Evolutionary conservation across 2,113 vertebrate genomes (phyloP).

Genomic region (Rhea pennata): DNA sequence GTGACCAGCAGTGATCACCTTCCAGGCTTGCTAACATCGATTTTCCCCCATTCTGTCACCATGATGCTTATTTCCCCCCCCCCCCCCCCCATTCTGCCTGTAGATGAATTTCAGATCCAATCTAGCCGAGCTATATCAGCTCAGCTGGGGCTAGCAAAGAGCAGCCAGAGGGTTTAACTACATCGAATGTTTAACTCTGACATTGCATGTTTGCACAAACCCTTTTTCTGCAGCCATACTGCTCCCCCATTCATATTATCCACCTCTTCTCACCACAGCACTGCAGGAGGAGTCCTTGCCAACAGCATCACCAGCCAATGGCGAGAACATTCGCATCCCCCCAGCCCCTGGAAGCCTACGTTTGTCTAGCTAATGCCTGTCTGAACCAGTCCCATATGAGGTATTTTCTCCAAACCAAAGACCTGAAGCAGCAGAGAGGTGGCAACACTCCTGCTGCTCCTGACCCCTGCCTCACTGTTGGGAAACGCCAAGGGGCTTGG

Average conservation of each 20-base stretch:
- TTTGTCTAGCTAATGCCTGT: not conserved
- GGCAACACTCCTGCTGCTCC: not conserved
- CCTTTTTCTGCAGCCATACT: not conserved
- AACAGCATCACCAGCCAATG: not conserved
- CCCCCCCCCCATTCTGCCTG: not conserved
- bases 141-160: not conserved
- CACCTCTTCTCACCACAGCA: not conserved
- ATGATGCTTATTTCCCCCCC: constrained; percentile 16
- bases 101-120: constrained; percentile 22
- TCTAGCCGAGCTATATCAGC: constrained; percentile 4
- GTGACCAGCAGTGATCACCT: not conserved
- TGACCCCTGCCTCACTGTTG: not conserved
- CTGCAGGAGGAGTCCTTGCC: not conserved
- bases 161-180: not conserved
- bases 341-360: not conserved
- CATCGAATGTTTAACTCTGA: not conserved
- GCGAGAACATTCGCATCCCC: not conserved
- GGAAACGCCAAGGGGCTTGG: not conserved
- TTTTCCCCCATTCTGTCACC: constrained; percentile 26
- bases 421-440: not conserved
- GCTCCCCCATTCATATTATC: not conserved
- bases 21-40: not conserved
- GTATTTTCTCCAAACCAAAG: not conserved
- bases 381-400: not conserved
- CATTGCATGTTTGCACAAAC: not conserved